Conservation (phyloP, 1,140 invertebrate genomes). For the Polyergus mexicanus region DNA sequence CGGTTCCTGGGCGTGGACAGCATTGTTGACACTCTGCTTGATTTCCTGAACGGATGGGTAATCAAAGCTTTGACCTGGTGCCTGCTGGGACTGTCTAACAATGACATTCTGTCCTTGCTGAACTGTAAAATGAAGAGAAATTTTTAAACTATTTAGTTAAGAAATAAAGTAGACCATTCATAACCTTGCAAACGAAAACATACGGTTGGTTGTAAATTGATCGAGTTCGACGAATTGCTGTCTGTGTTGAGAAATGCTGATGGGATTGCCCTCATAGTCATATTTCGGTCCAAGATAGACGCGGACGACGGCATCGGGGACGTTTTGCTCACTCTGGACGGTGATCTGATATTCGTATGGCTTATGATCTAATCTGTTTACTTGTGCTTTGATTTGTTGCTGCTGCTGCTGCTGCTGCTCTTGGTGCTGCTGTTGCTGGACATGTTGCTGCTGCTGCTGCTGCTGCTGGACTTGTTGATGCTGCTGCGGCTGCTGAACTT, state of each 20-base stretch:
- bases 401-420: constrained; percentile 76
- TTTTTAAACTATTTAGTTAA: neutral
- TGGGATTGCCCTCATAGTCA: constrained; percentile 86
- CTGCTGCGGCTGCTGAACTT: constrained; percentile 74
- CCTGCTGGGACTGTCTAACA: constrained; percentile 89
- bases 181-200: constrained; percentile 58
- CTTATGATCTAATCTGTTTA: constrained; percentile 89
- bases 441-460: constrained; percentile 26
- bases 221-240: constrained; percentile 90
- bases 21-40: constrained; percentile 85
- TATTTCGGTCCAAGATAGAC: constrained; percentile 88
- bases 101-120: constrained; percentile 89
- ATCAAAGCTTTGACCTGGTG: constrained; percentile 88
- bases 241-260: constrained; percentile 88
- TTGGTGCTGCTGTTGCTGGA: constrained; percentile 50
- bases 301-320: constrained; percentile 84
- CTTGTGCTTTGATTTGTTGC: constrained; percentile 79
- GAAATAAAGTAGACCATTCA: neutral
- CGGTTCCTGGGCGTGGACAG: constrained; percentile 84
- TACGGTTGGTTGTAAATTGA: constrained; percentile 88
- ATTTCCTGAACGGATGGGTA: constrained; percentile 89
- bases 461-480: constrained; percentile 53
- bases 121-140: constrained; percentile 82
- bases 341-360: constrained; percentile 88
- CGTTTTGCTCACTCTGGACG: constrained; percentile 85